Evolutionary conservation across 2,888 invertebrate genomes (phyloP).

Genomic region (Oscheius sp.): DNA sequence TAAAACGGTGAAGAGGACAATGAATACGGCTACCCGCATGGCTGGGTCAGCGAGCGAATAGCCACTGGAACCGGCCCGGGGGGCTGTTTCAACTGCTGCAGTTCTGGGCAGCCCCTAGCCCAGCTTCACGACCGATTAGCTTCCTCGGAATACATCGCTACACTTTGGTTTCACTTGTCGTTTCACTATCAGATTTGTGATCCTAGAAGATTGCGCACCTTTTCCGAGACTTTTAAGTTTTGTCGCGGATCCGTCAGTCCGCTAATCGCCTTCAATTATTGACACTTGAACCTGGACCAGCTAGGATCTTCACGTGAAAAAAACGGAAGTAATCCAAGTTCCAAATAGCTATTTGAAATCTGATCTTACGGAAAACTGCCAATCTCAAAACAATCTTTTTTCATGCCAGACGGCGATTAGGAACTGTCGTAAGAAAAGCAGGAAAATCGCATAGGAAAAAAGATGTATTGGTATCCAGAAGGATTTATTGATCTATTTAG

Average conservation of each 20-base stretch:
- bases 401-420: neutral
- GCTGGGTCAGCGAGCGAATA: constrained; percentile 29
- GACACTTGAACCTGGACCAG: constrained; percentile 7
- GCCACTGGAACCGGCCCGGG: constrained; percentile 27
- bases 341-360: neutral
- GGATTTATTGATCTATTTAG: neutral
- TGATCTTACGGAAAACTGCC: neutral
- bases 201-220: neutral
- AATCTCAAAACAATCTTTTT: neutral
- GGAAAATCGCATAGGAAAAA: neutral
- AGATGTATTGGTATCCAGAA: too few species aligned
- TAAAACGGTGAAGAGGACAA: constrained; percentile 27
- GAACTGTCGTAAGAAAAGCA: neutral
- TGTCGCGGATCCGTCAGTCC: neutral
- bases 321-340: too few species aligned
- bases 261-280: neutral
- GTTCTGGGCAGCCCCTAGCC: constrained; percentile 22
- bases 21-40: constrained; percentile 30
- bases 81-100: constrained; percentile 29
- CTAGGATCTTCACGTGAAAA: neutral
- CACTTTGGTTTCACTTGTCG: constrained; percentile 13
- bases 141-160: constrained; percentile 3
- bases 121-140: constrained; percentile 25
- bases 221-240: neutral
- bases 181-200: neutral